Evolutionary conservation across 2,888 invertebrate genomes (phyloP), one percentile per base, ranked within the genome.

Genomic region (Drosophila lutescens): DNA sequence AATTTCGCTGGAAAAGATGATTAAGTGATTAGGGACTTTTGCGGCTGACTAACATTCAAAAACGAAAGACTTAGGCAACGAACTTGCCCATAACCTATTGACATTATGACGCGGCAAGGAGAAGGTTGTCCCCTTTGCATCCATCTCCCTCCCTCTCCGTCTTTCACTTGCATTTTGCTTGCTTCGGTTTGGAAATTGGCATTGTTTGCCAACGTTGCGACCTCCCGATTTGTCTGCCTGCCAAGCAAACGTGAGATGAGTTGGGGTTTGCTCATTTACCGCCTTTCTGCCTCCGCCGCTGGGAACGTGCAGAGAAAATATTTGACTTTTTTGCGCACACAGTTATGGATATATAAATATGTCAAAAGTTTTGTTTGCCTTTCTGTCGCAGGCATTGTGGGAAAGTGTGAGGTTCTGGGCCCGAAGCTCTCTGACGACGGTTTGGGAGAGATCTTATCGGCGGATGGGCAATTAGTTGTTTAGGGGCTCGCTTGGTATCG

Each of bases 31-130:
- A 59, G 53, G 32, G 23, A 61, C 38, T 60, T 43, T 62, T 20
- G 56, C 38, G 15, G 58, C 67, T 41, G 66, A 66, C 30, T 69
- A 58, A 41, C 40, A 15, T 46, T 59, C 57, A 36, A 32, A 68
- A 80, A 70, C 77, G 74, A 81, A 81, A 80, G 87, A 86, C 81
- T 85, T 78, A 83, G 76, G 77, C 79, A 83, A 81, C 83, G 73
- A 88, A 86, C 85, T 81, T 73, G 68, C 41, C 51, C 62, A 70
- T 86, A 83, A 78, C 86, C 83, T 80, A 84, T 85, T 86, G 86
- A 79, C 82, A 81, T 76, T 76, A 61, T 69, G 59, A 71, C 56
- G 57, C 65, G 56, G 50, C 61, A 50, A 60, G 43, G 43, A 61
- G 60, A 60, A 50, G 50, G 15, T 15, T 4, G 36, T 44, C 54